Evolutionary conservation across 2,888 invertebrate species (phyloP), one percentile per base, ranked within the genome.

Genomic region (Sericinus montela): DNA sequence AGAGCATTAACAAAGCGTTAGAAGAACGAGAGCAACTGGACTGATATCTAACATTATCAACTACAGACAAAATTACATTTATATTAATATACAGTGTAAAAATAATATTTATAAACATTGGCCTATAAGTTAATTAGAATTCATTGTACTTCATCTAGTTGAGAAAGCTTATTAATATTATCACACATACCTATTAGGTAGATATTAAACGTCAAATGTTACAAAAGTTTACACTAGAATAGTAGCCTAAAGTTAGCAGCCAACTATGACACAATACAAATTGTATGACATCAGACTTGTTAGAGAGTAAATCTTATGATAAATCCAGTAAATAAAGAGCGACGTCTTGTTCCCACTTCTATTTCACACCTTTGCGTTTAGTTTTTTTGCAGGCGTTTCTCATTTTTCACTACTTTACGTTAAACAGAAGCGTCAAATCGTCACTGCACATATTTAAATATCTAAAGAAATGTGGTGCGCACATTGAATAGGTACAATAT

Each of bases 91-190:
- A 86, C 78, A 79, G 84, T 88, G 87, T 87, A 86, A 86, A 88
- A 87, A 88, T 88, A 87, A 86, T 81, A 76, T 81, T 80, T 79
- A 79, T 80, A 82, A 84, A 86, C 76, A 80, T 84, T 86, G 85
- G 76, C 85, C 82, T 84, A 87, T 77, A 62, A 75, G 75, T 80
- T 71, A 75, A 65, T 81, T 76, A 71, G 67, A 73, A 76, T 80
- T 84, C 83, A 85, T 84, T 84, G 88, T 87, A 84, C 79, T 83
- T 73, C 69, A 77, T 74, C 83, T 86, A 86, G 73, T 79, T 80
- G 79, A 79, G 50, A 81, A 85, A 88, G 88, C 87, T 87, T 88
- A 87, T 70, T 67, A 63, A 80, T 87, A 87, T 86, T 88, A 88
- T 88, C 88, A 88, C 88, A 88, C 88, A 78, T 74, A 79, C 75